These are phyloP conservation scores for Mythimna vitellina DNA, from an alignment of 2,888 invertebrate species.

Conservation along the genomic window DNA sequence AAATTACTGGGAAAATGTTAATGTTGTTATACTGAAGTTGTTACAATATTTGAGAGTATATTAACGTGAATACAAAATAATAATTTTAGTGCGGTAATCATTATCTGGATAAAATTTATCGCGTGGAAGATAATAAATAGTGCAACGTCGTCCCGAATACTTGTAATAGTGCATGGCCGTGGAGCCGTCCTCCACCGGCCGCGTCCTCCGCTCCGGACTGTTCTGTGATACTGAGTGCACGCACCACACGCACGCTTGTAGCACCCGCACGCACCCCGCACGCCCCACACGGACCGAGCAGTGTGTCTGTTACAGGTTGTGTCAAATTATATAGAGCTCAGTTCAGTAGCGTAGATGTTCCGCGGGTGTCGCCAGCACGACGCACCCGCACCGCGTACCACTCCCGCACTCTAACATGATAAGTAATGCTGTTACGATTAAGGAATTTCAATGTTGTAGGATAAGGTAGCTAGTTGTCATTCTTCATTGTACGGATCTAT, in stretches of 20 bases:
- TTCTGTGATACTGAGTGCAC: constrained; percentile 62
- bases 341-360: constrained; percentile 55
- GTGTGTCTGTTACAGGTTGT: constrained; percentile 69
- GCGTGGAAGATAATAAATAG: constrained; percentile 86
- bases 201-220: constrained; percentile 49
- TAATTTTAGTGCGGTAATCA: constrained; percentile 84
- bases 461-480: constrained; percentile 84
- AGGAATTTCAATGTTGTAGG: constrained; percentile 83
- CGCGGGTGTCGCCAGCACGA: constrained; percentile 20
- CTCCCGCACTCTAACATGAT: constrained; percentile 63
- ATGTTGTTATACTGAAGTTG: constrained; percentile 91
- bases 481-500: constrained; percentile 69
- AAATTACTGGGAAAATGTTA: constrained; percentile 87
- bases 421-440: constrained; percentile 75
- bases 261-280: constrained; percentile 38
- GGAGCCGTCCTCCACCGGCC: constrained; percentile 21
- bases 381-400: constrained; percentile 42
- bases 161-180: constrained; percentile 55
- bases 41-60: constrained; percentile 91
- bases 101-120: constrained; percentile 77
- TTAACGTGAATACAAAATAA: constrained; percentile 85
- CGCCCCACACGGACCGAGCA: constrained; percentile 42
- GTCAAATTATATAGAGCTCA: constrained; percentile 67
- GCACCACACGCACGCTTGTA: constrained; percentile 30
- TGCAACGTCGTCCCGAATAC: constrained; percentile 74